Evolutionary conservation across 2,797 vertebrate species (phyloP).

Genomic region (Bufotes viridis): DNA sequence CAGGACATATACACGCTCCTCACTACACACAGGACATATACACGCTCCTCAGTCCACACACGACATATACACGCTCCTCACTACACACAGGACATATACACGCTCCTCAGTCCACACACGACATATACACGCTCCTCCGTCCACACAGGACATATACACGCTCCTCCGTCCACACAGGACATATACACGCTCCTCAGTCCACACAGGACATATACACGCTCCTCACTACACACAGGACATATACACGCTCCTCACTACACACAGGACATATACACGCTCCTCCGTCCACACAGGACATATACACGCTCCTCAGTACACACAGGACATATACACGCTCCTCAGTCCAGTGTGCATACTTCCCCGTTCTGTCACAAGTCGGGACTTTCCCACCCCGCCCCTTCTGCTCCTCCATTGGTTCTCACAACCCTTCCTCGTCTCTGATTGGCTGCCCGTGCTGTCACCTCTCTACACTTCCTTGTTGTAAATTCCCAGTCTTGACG

Average conservation of each 20-base stretch:
- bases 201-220: too few species aligned
- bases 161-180: not conserved
- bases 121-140: too few species aligned
- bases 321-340: not conserved
- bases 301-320: not conserved
- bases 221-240: not conserved
- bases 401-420: not conserved
- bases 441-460: not conserved
- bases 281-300: not conserved
- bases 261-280: not conserved
- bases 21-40: not conserved
- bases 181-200: not conserved
- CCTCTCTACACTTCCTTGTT: conserved; percentile 21
- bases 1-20: not conserved
- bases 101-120: not conserved
- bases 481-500: not conserved
- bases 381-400: conserved; percentile 9
- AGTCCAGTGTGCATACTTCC: not conserved
- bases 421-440: not conserved
- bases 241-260: not conserved
- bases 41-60: not conserved
- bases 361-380: not conserved
- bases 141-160: not conserved
- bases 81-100: not conserved
- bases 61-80: not conserved